Base-by-base conservation (phyloP, 2,888 invertebrate species). In the Parnassius glacialis region DNA sequence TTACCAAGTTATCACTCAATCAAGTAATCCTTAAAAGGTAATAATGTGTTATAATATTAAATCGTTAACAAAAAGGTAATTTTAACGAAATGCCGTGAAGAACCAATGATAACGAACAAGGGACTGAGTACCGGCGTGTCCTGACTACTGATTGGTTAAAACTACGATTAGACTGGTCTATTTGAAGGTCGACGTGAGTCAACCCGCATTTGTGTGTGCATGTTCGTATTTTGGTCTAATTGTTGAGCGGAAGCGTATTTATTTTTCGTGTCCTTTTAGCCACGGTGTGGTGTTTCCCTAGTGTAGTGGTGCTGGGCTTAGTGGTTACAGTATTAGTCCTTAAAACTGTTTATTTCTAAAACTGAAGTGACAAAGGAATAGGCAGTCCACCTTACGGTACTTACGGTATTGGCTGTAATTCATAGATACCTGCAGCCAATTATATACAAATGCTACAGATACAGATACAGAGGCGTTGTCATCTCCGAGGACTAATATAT, bases 91-190 rank as follows among this genome's bases (percentile, higher is more conserved):
- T 81, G 73, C 79, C 82, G 55, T 45, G 56, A 61, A 54, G 44
- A 51, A 43, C 54, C 62, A 58, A 62, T 68, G 65, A 72, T 78
- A 74, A 75, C 77, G 74, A 82, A 87, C 87, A 87, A 88, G 87
- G 85, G 83, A 81, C 79, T 73, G 76, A 74, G 65, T 62, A 70
- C 73, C 68, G 62, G 72, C 82, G 81, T 81, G 86, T 71, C 72
- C 73, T 48, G 87, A 78, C 78, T 88, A 81, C 83, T 85, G 90
- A 90, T 90, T 89, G 89, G 90, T 74, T 88, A 84, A 87, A 87
- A 86, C 80, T 81, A 70, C 84, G 86, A 88, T 87, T 87, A 85
- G 87, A 87, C 83, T 82, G 81, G 82, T 83, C 85, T 83, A 81
- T 84, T 82, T 76, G 84, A 90, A 90, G 90, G 90, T 84, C 85